phyloP scores from a whole-genome alignment of 1,140 invertebrate genomes.

The Onthophagus taurus region DNA sequence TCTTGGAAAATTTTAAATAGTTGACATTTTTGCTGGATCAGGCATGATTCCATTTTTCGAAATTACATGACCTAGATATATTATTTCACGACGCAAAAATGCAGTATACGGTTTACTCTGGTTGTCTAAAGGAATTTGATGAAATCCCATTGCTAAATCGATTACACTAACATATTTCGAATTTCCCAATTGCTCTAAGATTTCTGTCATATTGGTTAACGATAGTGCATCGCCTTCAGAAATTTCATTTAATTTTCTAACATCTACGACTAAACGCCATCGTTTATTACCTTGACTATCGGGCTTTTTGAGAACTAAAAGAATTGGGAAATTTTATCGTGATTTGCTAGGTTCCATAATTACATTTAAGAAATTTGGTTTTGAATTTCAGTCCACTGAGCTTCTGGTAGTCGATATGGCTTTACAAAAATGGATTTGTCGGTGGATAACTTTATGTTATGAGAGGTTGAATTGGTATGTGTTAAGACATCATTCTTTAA shows the following conservation, averaged over 20 bases:
- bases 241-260: conserved; percentile 3
- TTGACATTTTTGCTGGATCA: too few relatives aligned
- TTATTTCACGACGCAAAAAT: conserved; percentile 27
- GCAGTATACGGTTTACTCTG: conserved; percentile 27
- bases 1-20: too few relatives aligned
- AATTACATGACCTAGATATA: too few relatives aligned
- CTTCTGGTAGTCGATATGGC: neutral
- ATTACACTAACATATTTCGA: conserved; percentile 15
- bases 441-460: too few relatives aligned
- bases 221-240: too few relatives aligned
- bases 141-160: conserved; percentile 19
- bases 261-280: conserved; percentile 3
- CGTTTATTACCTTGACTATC: conserved; percentile 1
- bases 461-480: too few relatives aligned
- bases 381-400: neutral
- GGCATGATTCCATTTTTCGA: too few relatives aligned
- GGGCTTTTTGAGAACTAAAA: conserved; percentile 5
- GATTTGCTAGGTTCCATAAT: conserved; percentile 2
- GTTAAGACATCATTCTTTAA: too few relatives aligned
- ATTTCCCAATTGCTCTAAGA: conserved; percentile 22
- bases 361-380: neutral
- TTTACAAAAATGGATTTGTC: neutral
- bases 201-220: conserved; percentile 27
- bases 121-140: conserved; percentile 36
- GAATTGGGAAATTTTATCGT: conserved; percentile 2